These are phyloP conservation scores for Limanda limanda DNA, from an alignment of 2,113 vertebrate species.

Conservation along the genomic window DNA sequence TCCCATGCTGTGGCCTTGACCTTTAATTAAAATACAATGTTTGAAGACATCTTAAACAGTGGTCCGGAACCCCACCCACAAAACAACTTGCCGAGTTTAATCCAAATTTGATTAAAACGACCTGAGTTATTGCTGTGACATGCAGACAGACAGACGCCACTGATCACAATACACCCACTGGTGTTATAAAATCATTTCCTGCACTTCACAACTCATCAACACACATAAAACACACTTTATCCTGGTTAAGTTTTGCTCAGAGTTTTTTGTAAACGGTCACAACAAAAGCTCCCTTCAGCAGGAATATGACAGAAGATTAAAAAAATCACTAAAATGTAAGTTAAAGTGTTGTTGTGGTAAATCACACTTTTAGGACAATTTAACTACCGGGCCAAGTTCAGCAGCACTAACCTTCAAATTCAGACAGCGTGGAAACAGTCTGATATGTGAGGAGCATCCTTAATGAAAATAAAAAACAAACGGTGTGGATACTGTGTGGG, in stretches of 20 bases:
- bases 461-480: neutral
- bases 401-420: constrained; percentile 1
- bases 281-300: no score
- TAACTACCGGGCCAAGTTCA: neutral
- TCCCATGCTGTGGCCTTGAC: neutral
- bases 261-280: no score
- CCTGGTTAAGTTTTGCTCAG: no score
- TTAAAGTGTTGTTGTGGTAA: no score
- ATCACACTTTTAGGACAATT: no score
- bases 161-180: neutral
- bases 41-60: no score
- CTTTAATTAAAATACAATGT: neutral
- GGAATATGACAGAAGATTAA: no score
- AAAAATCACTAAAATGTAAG: no score
- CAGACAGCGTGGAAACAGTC: neutral
- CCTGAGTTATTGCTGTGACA: neutral
- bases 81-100: neutral
- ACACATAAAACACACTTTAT: no score
- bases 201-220: no score
- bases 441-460: neutral
- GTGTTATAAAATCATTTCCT: neutral
- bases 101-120: neutral
- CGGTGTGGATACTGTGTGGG: neutral
- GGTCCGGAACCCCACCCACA: neutral
- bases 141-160: neutral